phyloP scores from a whole-genome alignment of 2,113 vertebrate species.

The Myxocyprinus asiaticus region DNA sequence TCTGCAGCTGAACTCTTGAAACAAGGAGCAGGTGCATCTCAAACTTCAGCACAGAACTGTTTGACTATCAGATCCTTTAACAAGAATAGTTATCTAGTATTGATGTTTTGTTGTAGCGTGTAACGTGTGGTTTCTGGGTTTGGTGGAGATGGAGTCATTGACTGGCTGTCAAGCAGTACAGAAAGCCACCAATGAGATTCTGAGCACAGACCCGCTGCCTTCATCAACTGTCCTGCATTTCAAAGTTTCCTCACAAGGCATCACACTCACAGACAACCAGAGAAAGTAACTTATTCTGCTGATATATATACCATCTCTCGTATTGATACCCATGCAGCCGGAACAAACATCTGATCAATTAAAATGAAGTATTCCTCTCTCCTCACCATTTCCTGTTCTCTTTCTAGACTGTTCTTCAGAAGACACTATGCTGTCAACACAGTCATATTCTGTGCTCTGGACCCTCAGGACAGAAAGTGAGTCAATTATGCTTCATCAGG shows the following conservation, averaged over 20 bases:
- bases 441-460: conserved; percentile 92
- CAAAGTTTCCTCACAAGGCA: conserved; percentile 94
- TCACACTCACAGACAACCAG: conserved; percentile 95
- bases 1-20: conserved; percentile 91
- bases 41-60: too few relatives aligned
- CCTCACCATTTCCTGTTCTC: background rate
- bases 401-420: conserved; percentile 89
- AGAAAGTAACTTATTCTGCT: too few relatives aligned
- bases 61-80: too few relatives aligned
- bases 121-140: conserved; percentile 95
- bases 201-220: conserved; percentile 75
- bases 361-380: too few relatives aligned
- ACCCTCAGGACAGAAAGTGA: conserved; percentile 93
- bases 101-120: too few relatives aligned
- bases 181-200: conserved; percentile 84
- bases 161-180: conserved; percentile 90
- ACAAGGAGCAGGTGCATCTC: conserved; percentile 92
- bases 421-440: conserved; percentile 89
- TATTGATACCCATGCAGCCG: too few relatives aligned
- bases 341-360: too few relatives aligned
- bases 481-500: conserved; percentile 51
- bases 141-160: conserved; percentile 93
- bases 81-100: too few relatives aligned
- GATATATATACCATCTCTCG: too few relatives aligned
- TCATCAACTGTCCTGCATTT: conserved; percentile 90